Conservation (phyloP, 2,113 vertebrate genomes). For the Lanius collurio region DNA sequence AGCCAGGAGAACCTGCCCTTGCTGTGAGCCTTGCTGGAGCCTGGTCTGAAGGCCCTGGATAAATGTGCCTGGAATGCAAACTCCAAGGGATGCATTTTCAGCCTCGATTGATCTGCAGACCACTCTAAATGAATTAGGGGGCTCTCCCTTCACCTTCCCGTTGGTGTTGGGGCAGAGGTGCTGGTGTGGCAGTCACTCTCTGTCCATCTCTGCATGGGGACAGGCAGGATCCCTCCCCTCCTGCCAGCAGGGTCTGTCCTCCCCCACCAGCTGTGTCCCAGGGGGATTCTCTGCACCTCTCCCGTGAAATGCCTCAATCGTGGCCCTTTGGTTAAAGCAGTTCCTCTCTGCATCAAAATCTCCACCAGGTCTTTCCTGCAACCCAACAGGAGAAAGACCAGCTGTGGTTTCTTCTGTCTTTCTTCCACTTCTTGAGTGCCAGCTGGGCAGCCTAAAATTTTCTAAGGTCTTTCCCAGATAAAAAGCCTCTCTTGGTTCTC, state of each 20-base stretch:
- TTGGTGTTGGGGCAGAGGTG: background rate
- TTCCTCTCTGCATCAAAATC: background rate
- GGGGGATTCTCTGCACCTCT: background rate
- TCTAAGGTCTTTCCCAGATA: background rate
- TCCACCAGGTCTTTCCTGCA: background rate
- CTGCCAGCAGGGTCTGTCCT: background rate
- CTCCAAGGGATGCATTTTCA: background rate
- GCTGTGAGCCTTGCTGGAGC: background rate
- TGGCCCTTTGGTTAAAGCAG: accelerated
- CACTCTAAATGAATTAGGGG: background rate
- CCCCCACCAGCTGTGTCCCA: accelerated
- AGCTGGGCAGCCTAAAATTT: background rate
- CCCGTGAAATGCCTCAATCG: accelerated
- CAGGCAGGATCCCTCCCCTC: background rate
- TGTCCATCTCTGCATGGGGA: accelerated
- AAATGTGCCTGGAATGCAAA: background rate
- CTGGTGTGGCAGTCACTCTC: accelerated
- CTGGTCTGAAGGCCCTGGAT: accelerated
- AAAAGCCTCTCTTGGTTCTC: background rate
- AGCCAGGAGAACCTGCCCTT: background rate
- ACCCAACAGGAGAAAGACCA: background rate
- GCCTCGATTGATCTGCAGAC: background rate
- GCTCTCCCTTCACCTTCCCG: background rate
- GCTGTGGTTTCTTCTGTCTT: background rate
- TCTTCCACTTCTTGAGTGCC: background rate